Conservation (phyloP, 2,113 vertebrate species). For the Perca flavescens region DNA sequence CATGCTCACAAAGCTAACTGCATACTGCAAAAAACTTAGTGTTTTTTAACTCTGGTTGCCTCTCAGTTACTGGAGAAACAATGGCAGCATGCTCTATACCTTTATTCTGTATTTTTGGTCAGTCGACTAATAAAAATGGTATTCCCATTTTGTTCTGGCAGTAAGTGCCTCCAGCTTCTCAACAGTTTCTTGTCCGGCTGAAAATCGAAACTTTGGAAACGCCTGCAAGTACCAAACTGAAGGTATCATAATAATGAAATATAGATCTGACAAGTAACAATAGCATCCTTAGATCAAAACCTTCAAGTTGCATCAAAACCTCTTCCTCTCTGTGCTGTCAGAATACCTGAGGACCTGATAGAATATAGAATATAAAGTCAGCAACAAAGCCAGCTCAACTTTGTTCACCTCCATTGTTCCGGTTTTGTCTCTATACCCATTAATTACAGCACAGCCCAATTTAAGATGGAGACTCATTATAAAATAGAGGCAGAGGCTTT, state of each 20-base stretch:
- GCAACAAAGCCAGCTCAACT: constrained; percentile 11
- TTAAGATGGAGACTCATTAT: background rate
- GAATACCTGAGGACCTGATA: constrained; percentile 27
- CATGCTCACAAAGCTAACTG: constrained; percentile 3
- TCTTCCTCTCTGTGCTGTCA: constrained; percentile 14
- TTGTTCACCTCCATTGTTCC: background rate
- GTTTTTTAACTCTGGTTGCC: constrained; percentile 31
- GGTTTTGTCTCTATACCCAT: background rate
- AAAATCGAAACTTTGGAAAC: constrained; percentile 55
- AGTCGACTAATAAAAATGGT: constrained; percentile 36
- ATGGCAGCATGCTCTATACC: constrained; percentile 13
- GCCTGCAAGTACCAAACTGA: constrained; percentile 46
- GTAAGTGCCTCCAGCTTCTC: constrained; percentile 37
- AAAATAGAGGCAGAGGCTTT: background rate
- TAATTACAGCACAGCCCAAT: background rate
- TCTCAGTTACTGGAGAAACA: constrained; percentile 19
- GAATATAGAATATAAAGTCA: constrained; percentile 27
- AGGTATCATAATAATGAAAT: constrained; percentile 51
- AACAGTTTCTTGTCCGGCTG: constrained; percentile 24
- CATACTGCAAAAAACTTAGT: background rate
- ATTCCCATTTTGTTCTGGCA: constrained; percentile 40
- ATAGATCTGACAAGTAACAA: constrained; percentile 59
- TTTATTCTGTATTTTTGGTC: constrained; percentile 41
- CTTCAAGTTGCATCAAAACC: constrained; percentile 29
- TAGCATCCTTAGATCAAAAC: constrained; percentile 47